A percentile compares a stretch with the other conserved stretches of the same genome.
These are phyloP conservation scores for Protomyctophum bolini DNA, from an alignment of 2,113 vertebrate species.

Conservation along the genomic window DNA sequence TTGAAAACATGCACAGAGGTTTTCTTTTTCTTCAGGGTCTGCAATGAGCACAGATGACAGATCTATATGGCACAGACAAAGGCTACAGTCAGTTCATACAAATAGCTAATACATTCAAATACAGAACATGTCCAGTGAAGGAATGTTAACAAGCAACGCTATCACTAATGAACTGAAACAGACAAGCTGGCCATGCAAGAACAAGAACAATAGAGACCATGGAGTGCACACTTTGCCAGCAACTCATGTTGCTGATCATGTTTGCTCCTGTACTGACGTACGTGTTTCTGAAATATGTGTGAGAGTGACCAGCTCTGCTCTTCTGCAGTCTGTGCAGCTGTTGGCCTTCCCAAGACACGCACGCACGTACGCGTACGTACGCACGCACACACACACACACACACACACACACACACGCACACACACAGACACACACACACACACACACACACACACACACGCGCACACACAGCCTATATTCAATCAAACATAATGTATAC, in stretches of 20 bases:
- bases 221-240: neutral
- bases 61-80: neutral
- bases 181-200: constrained; percentile 48
- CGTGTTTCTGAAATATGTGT: neutral
- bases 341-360: constrained; percentile 22
- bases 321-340: constrained; percentile 52
- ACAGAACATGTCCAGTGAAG: neutral
- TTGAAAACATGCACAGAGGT: too few species aligned
- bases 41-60: neutral
- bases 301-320: too few species aligned
- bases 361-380: neutral
- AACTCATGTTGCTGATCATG: too few species aligned
- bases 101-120: too few species aligned
- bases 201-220: constrained; percentile 33
- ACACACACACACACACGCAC: too few species aligned
- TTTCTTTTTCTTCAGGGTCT: too few species aligned
- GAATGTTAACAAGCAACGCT: constrained; percentile 58
- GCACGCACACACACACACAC: too few species aligned
- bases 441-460: too few species aligned
- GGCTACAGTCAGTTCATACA: too few species aligned
- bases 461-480: too few species aligned
- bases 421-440: too few species aligned
- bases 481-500: too few species aligned
- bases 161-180: constrained; percentile 46
- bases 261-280: neutral